Evolutionary conservation across 2,888 invertebrate species (phyloP).

Genomic region (Eurytoma californica): DNA sequence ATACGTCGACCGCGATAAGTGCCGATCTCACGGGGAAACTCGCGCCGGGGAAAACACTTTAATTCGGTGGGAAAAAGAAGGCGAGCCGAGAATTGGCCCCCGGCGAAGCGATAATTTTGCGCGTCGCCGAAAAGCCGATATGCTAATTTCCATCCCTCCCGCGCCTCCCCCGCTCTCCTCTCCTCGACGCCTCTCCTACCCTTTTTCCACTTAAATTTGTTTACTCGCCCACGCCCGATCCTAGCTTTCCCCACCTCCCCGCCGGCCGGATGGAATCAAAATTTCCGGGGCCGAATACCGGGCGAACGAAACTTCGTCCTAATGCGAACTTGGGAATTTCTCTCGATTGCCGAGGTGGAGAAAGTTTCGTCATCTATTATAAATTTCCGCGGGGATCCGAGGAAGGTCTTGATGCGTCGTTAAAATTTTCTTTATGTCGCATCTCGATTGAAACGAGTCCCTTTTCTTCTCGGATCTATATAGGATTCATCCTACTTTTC

Average conservation of each 20-base stretch:
- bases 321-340: too few species aligned
- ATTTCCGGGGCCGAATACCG: background rate
- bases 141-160: constrained; percentile 25
- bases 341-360: too few species aligned
- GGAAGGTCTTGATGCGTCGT: too few species aligned
- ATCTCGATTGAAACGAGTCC: too few species aligned
- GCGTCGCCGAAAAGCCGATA: constrained; percentile 9
- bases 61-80: constrained; percentile 54
- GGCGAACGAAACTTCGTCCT: too few species aligned
- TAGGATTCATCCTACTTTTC: too few species aligned
- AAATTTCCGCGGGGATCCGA: too few species aligned
- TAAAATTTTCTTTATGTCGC: too few species aligned
- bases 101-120: constrained; percentile 41
- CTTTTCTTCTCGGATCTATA: too few species aligned
- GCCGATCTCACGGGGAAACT: constrained; percentile 47
- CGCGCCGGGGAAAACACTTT: constrained; percentile 58
- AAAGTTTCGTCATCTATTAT: too few species aligned
- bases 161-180: background rate
- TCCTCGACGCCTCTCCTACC: background rate
- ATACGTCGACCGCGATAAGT: constrained; percentile 60
- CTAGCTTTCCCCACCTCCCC: too few species aligned
- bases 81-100: constrained; percentile 18
- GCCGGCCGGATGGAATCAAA: background rate
- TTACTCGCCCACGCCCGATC: too few species aligned
- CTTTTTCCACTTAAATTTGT: background rate